These are phyloP conservation scores for Melanotaenia trifasciata DNA, from an alignment of 2,797 vertebrate species.

Conservation along the genomic window DNA sequence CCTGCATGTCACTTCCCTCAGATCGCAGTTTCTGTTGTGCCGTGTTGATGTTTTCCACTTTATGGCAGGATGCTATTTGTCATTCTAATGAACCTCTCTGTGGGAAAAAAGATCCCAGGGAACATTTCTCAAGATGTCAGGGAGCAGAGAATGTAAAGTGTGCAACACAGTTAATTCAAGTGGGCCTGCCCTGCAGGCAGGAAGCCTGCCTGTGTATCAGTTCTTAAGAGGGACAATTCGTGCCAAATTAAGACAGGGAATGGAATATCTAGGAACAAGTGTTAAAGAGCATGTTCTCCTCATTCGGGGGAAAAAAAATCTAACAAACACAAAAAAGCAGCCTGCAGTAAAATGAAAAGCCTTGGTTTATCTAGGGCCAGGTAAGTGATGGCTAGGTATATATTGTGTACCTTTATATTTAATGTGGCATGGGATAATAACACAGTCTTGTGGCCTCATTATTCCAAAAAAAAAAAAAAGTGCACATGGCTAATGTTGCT, in stretches of 20 bases:
- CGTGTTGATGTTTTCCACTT: conserved; percentile 85
- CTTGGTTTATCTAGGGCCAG: conserved; percentile 29
- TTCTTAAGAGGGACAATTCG: conserved; percentile 71
- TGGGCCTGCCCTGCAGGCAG: conserved; percentile 74
- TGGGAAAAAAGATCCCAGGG: conserved; percentile 80
- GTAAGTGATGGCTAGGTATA: conserved; percentile 49
- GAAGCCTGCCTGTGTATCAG: conserved; percentile 70
- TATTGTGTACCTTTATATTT: conserved; percentile 56
- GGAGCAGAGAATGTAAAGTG: conserved; percentile 80
- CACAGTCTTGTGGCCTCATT: conserved; percentile 56
- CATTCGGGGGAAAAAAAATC: conserved; percentile 44
- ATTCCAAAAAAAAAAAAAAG: conserved; percentile 61
- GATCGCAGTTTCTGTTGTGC: conserved; percentile 81
- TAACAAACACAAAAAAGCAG: conserved; percentile 39
- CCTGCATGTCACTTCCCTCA: conserved; percentile 81
- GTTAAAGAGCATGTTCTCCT: conserved; percentile 47
- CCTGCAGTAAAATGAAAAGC: conserved; percentile 38
- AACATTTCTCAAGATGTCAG: conserved; percentile 86
- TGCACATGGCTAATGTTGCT: conserved; percentile 64
- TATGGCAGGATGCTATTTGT: conserved; percentile 85
- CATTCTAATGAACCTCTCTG: conserved; percentile 87
- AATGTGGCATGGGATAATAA: conserved; percentile 45
- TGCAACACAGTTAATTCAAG: conserved; percentile 80
- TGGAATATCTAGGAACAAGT: conserved; percentile 60
- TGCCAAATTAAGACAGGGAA: conserved; percentile 71